A percentile compares a stretch with the other conserved stretches of the same genome.
phyloP scores from a whole-genome alignment of 2,888 invertebrate species.

The Hirtodrosophila confusa region DNA sequence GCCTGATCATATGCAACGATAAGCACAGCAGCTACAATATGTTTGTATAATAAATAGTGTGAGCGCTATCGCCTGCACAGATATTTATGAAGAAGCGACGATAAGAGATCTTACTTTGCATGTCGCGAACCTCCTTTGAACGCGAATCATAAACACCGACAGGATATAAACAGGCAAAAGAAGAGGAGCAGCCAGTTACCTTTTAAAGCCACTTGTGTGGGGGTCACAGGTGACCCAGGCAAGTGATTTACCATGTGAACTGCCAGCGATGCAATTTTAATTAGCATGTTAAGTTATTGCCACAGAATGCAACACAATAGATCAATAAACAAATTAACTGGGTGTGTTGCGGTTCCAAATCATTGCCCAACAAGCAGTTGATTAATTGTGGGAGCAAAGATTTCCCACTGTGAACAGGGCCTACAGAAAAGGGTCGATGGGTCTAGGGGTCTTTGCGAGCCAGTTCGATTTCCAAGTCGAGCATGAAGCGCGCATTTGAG shows the following conservation, averaged over 20 bases:
- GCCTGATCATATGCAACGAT: conserved; percentile 70
- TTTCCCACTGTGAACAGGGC: conserved; percentile 72
- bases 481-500: conserved; percentile 17
- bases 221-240: conserved; percentile 55
- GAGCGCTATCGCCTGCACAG: conserved; percentile 70
- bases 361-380: conserved; percentile 67
- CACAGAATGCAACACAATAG: conserved; percentile 58
- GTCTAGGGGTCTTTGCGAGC: conserved; percentile 19
- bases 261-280: conserved; percentile 59
- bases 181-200: neutral
- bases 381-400: conserved; percentile 83
- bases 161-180: conserved; percentile 52
- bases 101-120: conserved; percentile 74
- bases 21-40: conserved; percentile 59
- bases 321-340: conserved; percentile 74
- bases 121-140: conserved; percentile 55
- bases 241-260: conserved; percentile 67
- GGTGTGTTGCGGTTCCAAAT: conserved; percentile 70
- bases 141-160: conserved; percentile 64
- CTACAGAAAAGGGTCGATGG: conserved; percentile 34
- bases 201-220: conserved; percentile 52
- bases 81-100: conserved; percentile 70
- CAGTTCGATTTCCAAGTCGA: conserved; percentile 39
- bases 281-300: conserved; percentile 67
- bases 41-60: conserved; percentile 75